phyloP scores from a whole-genome alignment of 1,140 invertebrate genomes.

The Maconellicoccus hirsutus region DNA sequence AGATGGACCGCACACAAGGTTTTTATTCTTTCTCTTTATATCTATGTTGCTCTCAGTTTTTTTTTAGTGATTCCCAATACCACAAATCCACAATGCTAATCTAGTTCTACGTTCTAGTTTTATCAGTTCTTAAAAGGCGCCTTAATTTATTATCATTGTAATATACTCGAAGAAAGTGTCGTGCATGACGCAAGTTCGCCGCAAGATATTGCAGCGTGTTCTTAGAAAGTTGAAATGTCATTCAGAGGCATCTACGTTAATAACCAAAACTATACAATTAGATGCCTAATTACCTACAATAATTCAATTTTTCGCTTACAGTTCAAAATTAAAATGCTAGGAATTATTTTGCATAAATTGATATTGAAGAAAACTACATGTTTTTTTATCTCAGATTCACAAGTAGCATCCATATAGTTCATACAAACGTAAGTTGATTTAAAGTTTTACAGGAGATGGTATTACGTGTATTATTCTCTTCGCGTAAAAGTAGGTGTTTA shows the following conservation, averaged over 20 bases:
- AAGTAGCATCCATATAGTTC: not conserved
- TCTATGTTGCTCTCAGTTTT: not conserved
- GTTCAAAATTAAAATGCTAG: not conserved
- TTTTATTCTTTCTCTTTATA: conserved; percentile 16
- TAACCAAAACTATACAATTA: not conserved
- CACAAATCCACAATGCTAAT: conserved; percentile 12
- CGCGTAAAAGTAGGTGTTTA: conserved; percentile 6
- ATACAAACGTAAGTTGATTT: too few species aligned
- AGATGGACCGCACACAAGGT: conserved; percentile 19
- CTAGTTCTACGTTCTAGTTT: conserved; percentile 19
- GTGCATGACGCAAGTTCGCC: conserved; percentile 10
- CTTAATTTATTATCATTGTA: conserved; percentile 15
- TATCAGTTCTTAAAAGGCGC: conserved; percentile 13
- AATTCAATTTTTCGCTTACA: not conserved
- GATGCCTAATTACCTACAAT: not conserved
- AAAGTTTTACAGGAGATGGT: not conserved
- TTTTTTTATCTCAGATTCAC: not conserved
- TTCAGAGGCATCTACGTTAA: not conserved
- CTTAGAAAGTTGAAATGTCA: conserved; percentile 10
- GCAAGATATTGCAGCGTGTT: not conserved
- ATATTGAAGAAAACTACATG: too few species aligned
- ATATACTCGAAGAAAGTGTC: conserved; percentile 1
- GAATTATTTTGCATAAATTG: not conserved
- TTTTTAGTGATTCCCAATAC: conserved; percentile 9
- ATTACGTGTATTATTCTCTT: too few species aligned